phyloP scores from a whole-genome alignment of 2,888 invertebrate species.

The Rhagium mordax region DNA sequence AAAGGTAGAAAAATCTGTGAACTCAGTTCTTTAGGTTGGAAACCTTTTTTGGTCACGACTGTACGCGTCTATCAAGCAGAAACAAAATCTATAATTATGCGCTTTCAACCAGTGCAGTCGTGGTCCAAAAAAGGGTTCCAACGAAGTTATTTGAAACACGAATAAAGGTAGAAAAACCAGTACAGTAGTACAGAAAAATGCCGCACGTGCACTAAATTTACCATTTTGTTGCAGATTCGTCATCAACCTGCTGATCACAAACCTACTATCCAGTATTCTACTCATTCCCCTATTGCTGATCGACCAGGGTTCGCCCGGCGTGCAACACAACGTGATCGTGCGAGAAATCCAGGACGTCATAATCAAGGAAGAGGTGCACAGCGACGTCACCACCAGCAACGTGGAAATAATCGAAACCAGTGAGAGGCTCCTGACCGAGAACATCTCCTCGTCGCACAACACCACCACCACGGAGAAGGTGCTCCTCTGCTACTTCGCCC shows the following conservation, averaged over 20 bases:
- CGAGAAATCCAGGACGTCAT: slow-evolving; percentile 46
- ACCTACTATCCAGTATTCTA: slow-evolving; percentile 70
- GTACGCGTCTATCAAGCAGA: too few species aligned
- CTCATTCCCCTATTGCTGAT: slow-evolving; percentile 72
- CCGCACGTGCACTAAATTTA: too few species aligned
- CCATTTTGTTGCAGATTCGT: slow-evolving; percentile 69
- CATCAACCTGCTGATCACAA: slow-evolving; percentile 73
- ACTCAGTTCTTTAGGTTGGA: too few species aligned
- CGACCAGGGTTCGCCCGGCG: slow-evolving; percentile 67
- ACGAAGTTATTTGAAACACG: too few species aligned
- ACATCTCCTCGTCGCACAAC: background rate
- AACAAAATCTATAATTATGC: too few species aligned
- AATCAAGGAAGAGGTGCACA: slow-evolving; percentile 49
- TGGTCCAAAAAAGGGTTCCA: too few species aligned
- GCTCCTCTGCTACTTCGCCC: slow-evolving; percentile 70
- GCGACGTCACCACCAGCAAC: slow-evolving; percentile 26
- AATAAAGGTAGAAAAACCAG: too few species aligned
- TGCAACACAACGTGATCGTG: slow-evolving; percentile 40
- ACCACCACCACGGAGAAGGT: slow-evolving; percentile 32
- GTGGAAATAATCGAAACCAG: slow-evolving; percentile 53
- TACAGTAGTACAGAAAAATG: too few species aligned
- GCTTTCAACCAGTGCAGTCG: too few species aligned
- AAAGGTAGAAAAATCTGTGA: too few species aligned
- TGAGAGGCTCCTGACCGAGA: slow-evolving; percentile 34
- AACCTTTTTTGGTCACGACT: too few species aligned